Conservation (phyloP, 1,140 invertebrate species). For the Ceratitis capitata region DNA sequence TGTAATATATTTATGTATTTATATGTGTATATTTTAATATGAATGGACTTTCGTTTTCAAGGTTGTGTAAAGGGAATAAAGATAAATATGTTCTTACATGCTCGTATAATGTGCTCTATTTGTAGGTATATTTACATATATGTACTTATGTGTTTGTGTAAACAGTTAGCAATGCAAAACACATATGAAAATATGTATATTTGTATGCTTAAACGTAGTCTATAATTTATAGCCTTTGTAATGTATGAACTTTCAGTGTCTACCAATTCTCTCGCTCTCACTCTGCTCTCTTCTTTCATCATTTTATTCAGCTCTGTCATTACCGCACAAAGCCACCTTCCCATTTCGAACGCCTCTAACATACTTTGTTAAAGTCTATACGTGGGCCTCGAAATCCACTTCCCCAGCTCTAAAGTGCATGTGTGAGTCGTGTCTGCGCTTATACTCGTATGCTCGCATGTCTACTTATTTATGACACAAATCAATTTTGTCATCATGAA, state of each 20-base stretch:
- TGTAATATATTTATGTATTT: not conserved
- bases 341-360: not conserved
- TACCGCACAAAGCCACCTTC: not conserved
- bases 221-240: not conserved
- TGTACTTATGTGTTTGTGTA: not conserved
- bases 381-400: not conserved
- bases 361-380: not conserved
- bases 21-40: not conserved
- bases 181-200: not conserved
- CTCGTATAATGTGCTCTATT: not conserved
- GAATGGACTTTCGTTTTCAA: not conserved
- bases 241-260: not conserved
- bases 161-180: not conserved
- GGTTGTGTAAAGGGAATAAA: not conserved
- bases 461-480: slow-evolving; percentile 10
- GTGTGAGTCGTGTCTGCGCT: too few relatives aligned
- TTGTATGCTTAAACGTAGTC: not conserved
- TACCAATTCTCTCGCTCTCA: too few relatives aligned
- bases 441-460: not conserved
- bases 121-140: not conserved
- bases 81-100: not conserved
- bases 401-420: not conserved
- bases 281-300: not conserved
- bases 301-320: not conserved
- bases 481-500: slow-evolving; percentile 20